A percentile compares a stretch with the other conserved stretches of the same genome.
phyloP scores from a whole-genome alignment of 2,113 vertebrate genomes.

The Athene cunicularia region DNA sequence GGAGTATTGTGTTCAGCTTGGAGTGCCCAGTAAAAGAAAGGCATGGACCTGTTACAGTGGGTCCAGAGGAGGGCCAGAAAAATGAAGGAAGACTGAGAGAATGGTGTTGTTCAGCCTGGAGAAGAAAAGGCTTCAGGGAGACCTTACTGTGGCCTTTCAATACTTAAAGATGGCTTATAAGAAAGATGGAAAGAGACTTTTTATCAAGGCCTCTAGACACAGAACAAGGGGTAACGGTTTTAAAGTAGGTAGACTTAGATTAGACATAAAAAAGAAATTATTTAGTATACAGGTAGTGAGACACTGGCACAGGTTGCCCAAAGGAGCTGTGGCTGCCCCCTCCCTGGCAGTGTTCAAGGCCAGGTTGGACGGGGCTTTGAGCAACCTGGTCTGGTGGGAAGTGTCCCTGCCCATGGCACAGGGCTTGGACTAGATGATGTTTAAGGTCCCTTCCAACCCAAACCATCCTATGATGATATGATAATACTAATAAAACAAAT shows the following conservation, averaged over 20 bases:
- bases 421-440: background rate
- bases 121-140: background rate
- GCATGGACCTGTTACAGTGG: background rate
- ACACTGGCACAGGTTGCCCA: too few relatives aligned
- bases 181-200: background rate
- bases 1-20: background rate
- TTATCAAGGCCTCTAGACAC: background rate
- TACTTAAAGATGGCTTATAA: background rate
- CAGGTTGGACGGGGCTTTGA: background rate
- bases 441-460: background rate
- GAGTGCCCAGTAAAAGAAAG: background rate
- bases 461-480: background rate
- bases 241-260: background rate
- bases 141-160: background rate
- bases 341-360: too few relatives aligned
- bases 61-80: background rate
- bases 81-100: background rate
- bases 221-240: background rate
- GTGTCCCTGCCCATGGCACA: background rate
- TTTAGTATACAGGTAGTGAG: too few relatives aligned
- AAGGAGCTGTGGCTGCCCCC: too few relatives aligned
- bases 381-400: background rate
- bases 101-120: background rate
- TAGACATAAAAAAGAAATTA: background rate
- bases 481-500: background rate